These are phyloP conservation scores for Buphagus erythrorhynchus DNA, from an alignment of 2,797 vertebrate genomes.

Conservation along the genomic window DNA sequence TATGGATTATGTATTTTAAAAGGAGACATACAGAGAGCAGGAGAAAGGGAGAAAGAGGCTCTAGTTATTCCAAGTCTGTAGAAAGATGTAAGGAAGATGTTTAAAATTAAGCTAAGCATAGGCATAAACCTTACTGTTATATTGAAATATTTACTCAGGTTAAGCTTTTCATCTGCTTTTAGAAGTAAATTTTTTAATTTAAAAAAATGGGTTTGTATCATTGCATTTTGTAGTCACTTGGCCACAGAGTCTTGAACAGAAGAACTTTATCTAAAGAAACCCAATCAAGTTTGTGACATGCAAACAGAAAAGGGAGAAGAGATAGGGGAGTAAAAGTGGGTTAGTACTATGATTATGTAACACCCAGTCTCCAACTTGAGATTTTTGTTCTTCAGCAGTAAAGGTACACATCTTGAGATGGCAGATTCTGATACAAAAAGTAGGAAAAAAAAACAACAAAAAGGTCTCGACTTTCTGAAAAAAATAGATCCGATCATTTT, in stretches of 20 bases:
- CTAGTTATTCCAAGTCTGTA: background rate
- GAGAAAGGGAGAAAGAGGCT: background rate
- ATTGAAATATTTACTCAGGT: background rate
- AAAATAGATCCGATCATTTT: background rate
- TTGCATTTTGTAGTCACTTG: background rate
- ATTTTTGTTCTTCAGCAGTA: background rate
- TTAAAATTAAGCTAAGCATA: background rate
- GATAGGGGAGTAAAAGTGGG: background rate
- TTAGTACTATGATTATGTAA: background rate
- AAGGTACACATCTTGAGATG: background rate
- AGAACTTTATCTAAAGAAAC: background rate
- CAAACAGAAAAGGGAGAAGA: background rate
- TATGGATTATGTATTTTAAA: background rate
- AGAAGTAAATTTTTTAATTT: background rate
- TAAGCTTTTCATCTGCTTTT: background rate
- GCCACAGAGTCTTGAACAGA: background rate
- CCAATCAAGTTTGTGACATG: background rate
- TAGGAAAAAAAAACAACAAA: background rate
- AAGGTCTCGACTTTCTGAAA: background rate
- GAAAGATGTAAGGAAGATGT: background rate
- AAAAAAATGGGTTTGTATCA: background rate
- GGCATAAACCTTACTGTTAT: background rate
- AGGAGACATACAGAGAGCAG: background rate
- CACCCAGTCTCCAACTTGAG: background rate
- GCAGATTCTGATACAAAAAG: background rate